Conservation (phyloP, 2,888 invertebrate species). For the Troides helena region DNA sequence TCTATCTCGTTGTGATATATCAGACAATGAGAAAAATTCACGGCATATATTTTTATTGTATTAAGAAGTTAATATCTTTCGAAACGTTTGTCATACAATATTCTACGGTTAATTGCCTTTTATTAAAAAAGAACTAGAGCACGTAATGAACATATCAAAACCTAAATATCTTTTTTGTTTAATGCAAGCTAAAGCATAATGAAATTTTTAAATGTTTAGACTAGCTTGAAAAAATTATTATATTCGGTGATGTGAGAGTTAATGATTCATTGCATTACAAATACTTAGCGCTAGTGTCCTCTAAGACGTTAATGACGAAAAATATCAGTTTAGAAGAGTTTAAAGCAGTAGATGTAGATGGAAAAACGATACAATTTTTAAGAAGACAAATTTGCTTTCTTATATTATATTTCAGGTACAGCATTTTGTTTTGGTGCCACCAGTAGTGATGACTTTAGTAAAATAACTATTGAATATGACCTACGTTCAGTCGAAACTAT, state of each 20-base stretch:
- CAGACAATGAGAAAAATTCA: no score
- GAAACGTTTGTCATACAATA: no score
- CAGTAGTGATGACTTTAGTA: slow-evolving; percentile 53
- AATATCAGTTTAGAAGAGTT: slow-evolving; percentile 34
- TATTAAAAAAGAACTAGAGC: neutral
- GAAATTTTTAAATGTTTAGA: neutral
- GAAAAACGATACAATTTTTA: slow-evolving; percentile 34
- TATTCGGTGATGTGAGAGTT: neutral
- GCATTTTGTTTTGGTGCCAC: slow-evolving; percentile 50
- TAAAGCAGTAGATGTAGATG: slow-evolving; percentile 34
- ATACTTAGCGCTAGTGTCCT: slow-evolving; percentile 24
- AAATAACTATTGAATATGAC: slow-evolving; percentile 53
- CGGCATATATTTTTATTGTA: no score
- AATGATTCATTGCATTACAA: slow-evolving; percentile 6
- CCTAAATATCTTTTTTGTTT: slow-evolving; percentile 1
- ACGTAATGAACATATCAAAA: neutral
- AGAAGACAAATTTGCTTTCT: no score
- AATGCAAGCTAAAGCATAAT: neutral
- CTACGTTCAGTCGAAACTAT: slow-evolving; percentile 48
- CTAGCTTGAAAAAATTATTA: neutral
- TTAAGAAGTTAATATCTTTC: no score
- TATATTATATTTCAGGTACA: slow-evolving; percentile 42
- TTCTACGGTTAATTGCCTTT: neutral
- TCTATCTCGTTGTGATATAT: no score
- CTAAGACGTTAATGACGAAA: slow-evolving; percentile 2